Base-by-base conservation (phyloP, 2,888 invertebrate species). In the Diploptera punctata region DNA sequence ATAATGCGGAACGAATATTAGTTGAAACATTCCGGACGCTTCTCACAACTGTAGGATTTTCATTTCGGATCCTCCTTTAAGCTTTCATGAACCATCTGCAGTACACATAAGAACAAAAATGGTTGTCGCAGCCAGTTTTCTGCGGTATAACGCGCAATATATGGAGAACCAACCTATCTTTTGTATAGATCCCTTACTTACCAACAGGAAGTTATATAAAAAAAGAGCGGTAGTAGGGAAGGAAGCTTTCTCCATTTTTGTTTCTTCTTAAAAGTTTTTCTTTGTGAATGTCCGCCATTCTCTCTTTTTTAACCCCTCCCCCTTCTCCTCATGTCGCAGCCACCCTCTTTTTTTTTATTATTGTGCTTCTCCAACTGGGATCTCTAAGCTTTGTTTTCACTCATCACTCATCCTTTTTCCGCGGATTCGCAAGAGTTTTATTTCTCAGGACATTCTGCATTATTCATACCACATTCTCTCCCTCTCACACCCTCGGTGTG, bases 331-430 rank as follows among this genome's bases (percentile, higher is more conserved):
- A 5, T 33, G 7, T 33, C 33, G 5, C 10, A 33, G 7, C 33
- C 29, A 26, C 5, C 2, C 18, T 38, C 10, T 61, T 29, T 61
- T 19, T 61, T 61, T 65, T 65, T 44, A 65, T 65, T 47, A 62
- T 70, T 61, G 38, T 70, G 52, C 65, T 47, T 65, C 33, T 52
- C 31, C 52, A 33, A 65, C 61, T 65, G 65, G 54, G 33, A 71
- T 71, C 62, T 65, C 62, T 18, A 47, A 31, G 65, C 71, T 71
- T 65, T 71, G 71, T 71, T 65, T 71, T 65, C 71, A 33, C 54
- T 71, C 71, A 71, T 71, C 71, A 65, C 38, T 71, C 71, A 65
- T 67, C 33, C 52, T 43, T 54, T 65, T 18, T 26, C n/a, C 44
- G 3, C 38, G 38, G 52, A 65, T 62, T 71, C 65, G 49, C 61